Conservation (phyloP, 2,113 vertebrate genomes). For the Himantopus leucocephalus region DNA sequence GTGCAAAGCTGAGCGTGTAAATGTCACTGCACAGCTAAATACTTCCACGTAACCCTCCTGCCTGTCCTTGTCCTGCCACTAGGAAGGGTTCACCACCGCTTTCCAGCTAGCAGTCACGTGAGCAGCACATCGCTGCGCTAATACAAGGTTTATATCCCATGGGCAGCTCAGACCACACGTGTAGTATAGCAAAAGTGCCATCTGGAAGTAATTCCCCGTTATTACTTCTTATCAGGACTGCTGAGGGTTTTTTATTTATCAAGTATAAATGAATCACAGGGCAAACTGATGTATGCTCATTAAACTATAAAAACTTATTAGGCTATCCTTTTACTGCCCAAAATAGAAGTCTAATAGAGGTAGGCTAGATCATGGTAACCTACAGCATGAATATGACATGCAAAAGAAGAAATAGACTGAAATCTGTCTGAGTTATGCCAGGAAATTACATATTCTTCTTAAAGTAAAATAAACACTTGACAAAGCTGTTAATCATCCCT, state of each 20-base stretch:
- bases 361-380: constrained; percentile 72
- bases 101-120: background rate
- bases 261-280: constrained; percentile 73
- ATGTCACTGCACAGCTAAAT: background rate
- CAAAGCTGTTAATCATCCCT: constrained; percentile 82
- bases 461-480: constrained; percentile 84
- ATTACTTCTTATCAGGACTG: constrained; percentile 72
- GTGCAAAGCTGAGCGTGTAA: background rate
- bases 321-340: constrained; percentile 57
- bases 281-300: constrained; percentile 71
- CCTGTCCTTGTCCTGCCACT: background rate
- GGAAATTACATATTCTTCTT: constrained; percentile 80
- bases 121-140: background rate
- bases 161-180: constrained; percentile 60
- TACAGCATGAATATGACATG: constrained; percentile 55
- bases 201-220: constrained; percentile 76
- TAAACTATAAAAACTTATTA: constrained; percentile 73
- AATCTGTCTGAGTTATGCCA: constrained; percentile 71
- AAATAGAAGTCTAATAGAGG: constrained; percentile 71
- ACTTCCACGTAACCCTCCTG: background rate
- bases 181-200: constrained; percentile 64
- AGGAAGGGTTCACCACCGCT: background rate
- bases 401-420: constrained; percentile 52
- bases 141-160: background rate
- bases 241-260: constrained; percentile 68